Evolutionary conservation across 2,888 invertebrate species (phyloP).

Genomic region (Liodrosophila aerea): DNA sequence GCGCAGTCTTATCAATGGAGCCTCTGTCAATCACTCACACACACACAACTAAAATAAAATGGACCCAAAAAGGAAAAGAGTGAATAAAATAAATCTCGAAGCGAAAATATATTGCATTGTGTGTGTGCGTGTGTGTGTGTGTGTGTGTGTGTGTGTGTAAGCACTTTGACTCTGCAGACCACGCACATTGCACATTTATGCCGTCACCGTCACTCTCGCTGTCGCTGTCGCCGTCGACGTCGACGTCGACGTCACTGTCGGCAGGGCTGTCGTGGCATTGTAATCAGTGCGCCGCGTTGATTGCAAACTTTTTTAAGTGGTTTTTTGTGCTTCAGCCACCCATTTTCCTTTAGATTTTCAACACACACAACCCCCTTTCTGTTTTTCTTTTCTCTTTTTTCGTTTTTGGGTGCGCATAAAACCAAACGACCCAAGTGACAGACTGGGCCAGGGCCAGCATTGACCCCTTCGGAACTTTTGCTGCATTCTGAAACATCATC

Average conservation of each 20-base stretch:
- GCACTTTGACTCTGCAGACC: conserved; percentile 46
- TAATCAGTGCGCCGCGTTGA: conserved; percentile 72
- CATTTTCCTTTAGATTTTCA: conserved; percentile 1
- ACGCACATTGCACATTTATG: conserved; percentile 73
- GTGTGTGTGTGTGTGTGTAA: conserved; percentile 28
- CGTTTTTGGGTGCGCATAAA: conserved; percentile 36
- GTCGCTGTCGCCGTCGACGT: conserved; percentile 29
- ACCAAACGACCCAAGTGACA: conserved; percentile 12
- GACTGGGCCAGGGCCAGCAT: background rate
- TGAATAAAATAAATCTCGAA: conserved; percentile 60
- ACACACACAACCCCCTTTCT: background rate
- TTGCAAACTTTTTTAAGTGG: conserved; percentile 73
- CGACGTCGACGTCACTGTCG: conserved; percentile 30
- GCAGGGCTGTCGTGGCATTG: conserved; percentile 52
- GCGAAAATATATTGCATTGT: conserved; percentile 61
- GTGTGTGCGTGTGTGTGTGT: conserved; percentile 16
- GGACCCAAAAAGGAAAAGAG: conserved; percentile 9
- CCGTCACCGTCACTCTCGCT: conserved; percentile 32
- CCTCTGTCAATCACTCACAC: conserved; percentile 44
- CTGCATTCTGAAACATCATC: conserved; percentile 19
- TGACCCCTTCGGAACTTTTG: background rate
- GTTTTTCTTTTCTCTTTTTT: conserved; percentile 35
- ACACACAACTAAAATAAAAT: conserved; percentile 26
- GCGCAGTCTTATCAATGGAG: conserved; percentile 40
- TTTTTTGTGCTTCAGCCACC: conserved; percentile 30